Base-by-base conservation (phyloP, 1,140 invertebrate species). In the Hylaeus anthracinus region DNA sequence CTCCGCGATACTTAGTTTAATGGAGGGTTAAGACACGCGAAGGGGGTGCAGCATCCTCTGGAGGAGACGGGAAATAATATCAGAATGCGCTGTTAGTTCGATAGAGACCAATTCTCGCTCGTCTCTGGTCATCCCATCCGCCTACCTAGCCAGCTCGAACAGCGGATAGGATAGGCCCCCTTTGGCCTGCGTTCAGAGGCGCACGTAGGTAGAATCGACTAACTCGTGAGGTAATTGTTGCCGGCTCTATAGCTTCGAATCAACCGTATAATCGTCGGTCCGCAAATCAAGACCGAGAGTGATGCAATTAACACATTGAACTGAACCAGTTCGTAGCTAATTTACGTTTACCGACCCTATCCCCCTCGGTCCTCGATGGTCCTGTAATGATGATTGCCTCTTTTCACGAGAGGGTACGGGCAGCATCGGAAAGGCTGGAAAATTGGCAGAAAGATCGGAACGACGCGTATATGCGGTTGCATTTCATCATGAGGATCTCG, bases 301-400 rank as follows among this genome's bases (percentile, higher is more conserved):
- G 75, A 76, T 69, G 80, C 84, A 86, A 86, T 88, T 88, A 88
- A 88, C 87, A 81, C 83, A 83, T 88, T 84, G 78, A 81, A 60
- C 70, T 73, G 56, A 88, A 85, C 79, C 84, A 85, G 82, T 86
- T 80, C 56, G 51, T 72, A 65, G 51, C 66, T 82, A 85, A 88
- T 86, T 88, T 80, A 81, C 84, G 75, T 81, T 61, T 71, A 51
- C 26, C 73, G 73, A 76, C 67, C 81, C 71, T 26, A 26, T 26
- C 63, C 4, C 56, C 37, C 39, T 8, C 37, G 12, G 26, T 26
- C 26, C 9, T 9, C 39, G 39, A 41, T 45, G 15, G 15, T 37
- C 39, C 66, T 5, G 6, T 45, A 39, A 72, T 37, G 69, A 72
- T 64, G 61, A 72, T 79, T 65, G 70, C 70, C 55, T 39, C 26